Base-by-base conservation (phyloP, 2,888 invertebrate genomes). In the Horisme vitalbata region DNA sequence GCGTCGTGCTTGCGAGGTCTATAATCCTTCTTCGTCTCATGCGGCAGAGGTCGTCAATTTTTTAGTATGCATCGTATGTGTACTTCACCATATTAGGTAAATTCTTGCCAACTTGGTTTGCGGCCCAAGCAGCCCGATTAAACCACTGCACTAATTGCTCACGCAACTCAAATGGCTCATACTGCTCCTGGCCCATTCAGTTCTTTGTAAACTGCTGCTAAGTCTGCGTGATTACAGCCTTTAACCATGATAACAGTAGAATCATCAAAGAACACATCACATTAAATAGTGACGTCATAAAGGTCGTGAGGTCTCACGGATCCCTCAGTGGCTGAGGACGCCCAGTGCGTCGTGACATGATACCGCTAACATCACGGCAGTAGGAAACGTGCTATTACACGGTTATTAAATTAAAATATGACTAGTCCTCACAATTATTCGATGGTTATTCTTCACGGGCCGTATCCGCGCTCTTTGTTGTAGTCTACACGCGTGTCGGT, bases 231-330 rank as follows among this genome's bases (percentile, higher is more conserved):
- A 26, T 11, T 11, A 5, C 4, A 11, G 26, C 26, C 4, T 1
- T 10, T 11, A 9, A 26, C 9, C 2, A 11, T 11, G 11, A 26
- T 26, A 5, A 26, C 5, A 6, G 26, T 26, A 11, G 33, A 27
- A 30, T 28, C 33, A 27, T 24, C n/a, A n/a, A 21, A 41, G 41
- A 55, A 43, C 41, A 51, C 36, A 45, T n/a, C n/a, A n/a, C n/a
- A 38, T 56, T 71, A 70, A 76, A 76, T 66, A 71, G 48, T 83
- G 82, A 76, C 83, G 82, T 79, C 79, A 83, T 43, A 69, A 72
- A 83, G 82, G 83, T 65, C 65, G 54, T 58, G 55, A 57, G 57
- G 56, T 63, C 63, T 71, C 68, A 65, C 69, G 72, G 71, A 73
- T 63, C 67, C 65, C 56, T 61, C 45, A 52, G 45, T 47, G 52